Evolutionary conservation across 1,140 invertebrate species (phyloP), one percentile per base, ranked within the genome.

Genomic region (Drosophila pectinifera): DNA sequence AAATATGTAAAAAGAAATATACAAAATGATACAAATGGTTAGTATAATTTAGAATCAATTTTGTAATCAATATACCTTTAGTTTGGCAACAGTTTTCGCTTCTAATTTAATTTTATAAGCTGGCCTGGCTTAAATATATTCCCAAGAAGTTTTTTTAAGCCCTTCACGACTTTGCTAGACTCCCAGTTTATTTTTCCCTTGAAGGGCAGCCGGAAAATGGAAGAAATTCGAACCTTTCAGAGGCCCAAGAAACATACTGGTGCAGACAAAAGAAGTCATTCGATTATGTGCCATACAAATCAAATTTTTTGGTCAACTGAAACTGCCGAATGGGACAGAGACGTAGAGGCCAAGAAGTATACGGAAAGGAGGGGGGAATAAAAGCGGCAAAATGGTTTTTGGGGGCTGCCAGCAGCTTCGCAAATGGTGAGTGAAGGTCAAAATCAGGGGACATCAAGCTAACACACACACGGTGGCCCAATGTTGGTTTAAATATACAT

Each of bases 391-490:
- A 72, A 70, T 31, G 36, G 28, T 41, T 18, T 38, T 22, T 5
- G 5, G 34, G 24, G 59, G 64, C 51, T 68, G 63, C 41, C 68
- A 56, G 67, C 42, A 73, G 42, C 57, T 49, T 41, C 38, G 24
- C 54, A 80, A 84, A 85, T 85, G 73, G 68, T 61, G 73, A 80
- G 74, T 80, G 81, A 85, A 85, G 81, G 81, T 80, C 81, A 73
- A 42, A 24, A 26, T 43, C 65, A 55, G 74, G 45, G 59, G 64
- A 65, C 64, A 68, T 64, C 58, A 45, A 49, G 31, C 62, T 28
- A 39, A 51, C 62, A 53, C 14, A 51, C 46, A 65, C 56, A 55
- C 41, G 55, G 36, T 39, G 43, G 24, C n/a, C 18, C 20, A 41
- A 36, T 63, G 45, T 39, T 34, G 39, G 22, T 18, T 56, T 46